Evolutionary conservation across 2,888 invertebrate species (phyloP).

Genomic region (Hedychridium roseum): DNA sequence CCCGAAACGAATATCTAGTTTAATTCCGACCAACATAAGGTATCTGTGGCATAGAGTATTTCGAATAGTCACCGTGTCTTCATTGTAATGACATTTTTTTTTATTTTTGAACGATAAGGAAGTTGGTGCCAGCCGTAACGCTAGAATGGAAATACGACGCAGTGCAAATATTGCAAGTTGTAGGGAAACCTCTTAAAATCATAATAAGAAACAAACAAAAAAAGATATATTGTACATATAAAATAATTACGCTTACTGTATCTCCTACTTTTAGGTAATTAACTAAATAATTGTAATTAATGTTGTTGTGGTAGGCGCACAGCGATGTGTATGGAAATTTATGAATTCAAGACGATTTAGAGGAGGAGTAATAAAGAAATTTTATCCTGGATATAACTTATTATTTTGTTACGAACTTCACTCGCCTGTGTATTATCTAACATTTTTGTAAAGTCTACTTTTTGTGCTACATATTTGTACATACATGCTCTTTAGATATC

Average conservation of each 20-base stretch:
- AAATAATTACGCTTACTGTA: slow-evolving; percentile 64
- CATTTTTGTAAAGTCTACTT: slow-evolving; percentile 37
- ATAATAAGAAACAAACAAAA: slow-evolving; percentile 47
- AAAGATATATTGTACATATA: slow-evolving; percentile 59
- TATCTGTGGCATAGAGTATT: slow-evolving; percentile 14
- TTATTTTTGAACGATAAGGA: slow-evolving; percentile 32
- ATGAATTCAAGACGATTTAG: slow-evolving; percentile 60
- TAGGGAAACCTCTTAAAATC: slow-evolving; percentile 47
- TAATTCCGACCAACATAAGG: slow-evolving; percentile 10
- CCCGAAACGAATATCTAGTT: slow-evolving; percentile 16
- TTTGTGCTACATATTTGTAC: slow-evolving; percentile 37
- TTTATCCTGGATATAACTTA: slow-evolving; percentile 58
- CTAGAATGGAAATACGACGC: slow-evolving; percentile 34
- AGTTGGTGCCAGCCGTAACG: slow-evolving; percentile 46
- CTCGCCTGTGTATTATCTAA: slow-evolving; percentile 38
- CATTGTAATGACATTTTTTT: slow-evolving; percentile 29
- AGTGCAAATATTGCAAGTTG: slow-evolving; percentile 44
- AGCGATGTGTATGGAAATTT: slow-evolving; percentile 61
- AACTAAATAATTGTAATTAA: slow-evolving; percentile 63
- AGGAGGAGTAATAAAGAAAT: slow-evolving; percentile 61
- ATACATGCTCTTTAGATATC: slow-evolving; percentile 36
- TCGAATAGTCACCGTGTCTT: slow-evolving; percentile 32
- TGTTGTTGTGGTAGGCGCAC: slow-evolving; percentile 63
- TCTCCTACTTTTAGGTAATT: slow-evolving; percentile 63
- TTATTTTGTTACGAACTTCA: slow-evolving; percentile 45